Evolutionary conservation across 2,888 invertebrate genomes (phyloP), one percentile per base, ranked within the genome.

Genomic region (Agrypnus murinus): DNA sequence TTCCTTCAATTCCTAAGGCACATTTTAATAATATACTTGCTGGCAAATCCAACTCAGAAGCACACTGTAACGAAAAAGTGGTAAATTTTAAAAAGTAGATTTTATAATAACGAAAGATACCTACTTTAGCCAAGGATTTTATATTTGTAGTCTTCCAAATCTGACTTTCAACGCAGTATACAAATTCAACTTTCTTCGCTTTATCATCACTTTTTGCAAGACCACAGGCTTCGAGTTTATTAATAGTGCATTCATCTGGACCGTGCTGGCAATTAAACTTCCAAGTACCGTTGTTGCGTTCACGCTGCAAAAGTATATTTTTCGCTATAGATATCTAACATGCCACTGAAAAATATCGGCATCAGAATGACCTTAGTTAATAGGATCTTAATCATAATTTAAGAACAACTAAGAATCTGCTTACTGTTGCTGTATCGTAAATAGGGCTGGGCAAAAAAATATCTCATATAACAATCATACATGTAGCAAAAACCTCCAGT

Each of bases 221-320:
- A 3, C 83, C 87, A 72, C 88, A 88, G 1, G 87, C 85, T 74
- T 88, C 87, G 1, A 85, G 83, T 76, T 83, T 85, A 78, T 88
- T 88, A 5, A 87, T 87, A 0, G 74, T 72, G 75, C 88, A 89
- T 78, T 89, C 88, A 0, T 74, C 66, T 0, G 79, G 65, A 0
- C 88, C 88, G 72, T 88, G 88, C 74, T 88, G 88, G 74, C 88
- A 88, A 0, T 62, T 19, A 74, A 86, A 87, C 1, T 57, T 65
- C 80, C 81, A 85, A 55, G 71, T 75, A 36, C 79, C 79, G 67
- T 77, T 72, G 19, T 46, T 69, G 62, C 67, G 31, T 9, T 9
- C 34, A 38, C 38, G 25, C 25, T 25, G 5, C 5, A 25, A 38
- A 38, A 8, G 2, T 4, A 12, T 38, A 38, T n/a, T n/a, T n/a